Conservation (phyloP, 2,113 vertebrate genomes). For the Plectropomus leopardus region DNA sequence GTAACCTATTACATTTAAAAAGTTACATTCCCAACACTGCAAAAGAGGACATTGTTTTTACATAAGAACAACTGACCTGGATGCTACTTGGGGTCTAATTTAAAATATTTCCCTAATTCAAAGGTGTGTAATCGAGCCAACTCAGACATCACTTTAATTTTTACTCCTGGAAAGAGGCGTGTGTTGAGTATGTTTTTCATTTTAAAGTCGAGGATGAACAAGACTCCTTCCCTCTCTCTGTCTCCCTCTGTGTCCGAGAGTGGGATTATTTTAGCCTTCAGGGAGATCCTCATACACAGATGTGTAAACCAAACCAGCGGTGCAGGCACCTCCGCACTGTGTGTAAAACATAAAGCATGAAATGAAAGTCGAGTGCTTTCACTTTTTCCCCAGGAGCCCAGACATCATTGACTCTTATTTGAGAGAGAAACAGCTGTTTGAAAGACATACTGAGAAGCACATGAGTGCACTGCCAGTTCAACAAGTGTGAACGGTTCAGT, state of each 20-base stretch:
- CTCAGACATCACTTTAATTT: slow-evolving; percentile 5
- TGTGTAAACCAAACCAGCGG: background rate
- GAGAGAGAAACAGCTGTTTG: slow-evolving; percentile 21
- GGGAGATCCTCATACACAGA: slow-evolving; percentile 21
- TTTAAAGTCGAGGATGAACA: background rate
- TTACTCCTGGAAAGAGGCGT: background rate
- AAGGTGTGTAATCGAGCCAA: background rate
- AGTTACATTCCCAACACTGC: no score
- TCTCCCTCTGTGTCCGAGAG: slow-evolving; percentile 38
- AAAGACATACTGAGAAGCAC: slow-evolving; percentile 19
- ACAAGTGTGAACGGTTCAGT: slow-evolving; percentile 49
- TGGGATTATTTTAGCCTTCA: slow-evolving; percentile 26
- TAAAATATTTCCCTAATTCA: background rate
- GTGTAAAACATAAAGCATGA: background rate
- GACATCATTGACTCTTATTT: background rate
- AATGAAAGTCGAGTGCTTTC: background rate
- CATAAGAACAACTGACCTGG: background rate
- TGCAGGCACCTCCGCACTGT: background rate
- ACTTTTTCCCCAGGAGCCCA: background rate
- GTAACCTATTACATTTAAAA: no score
- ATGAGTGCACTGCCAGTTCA: slow-evolving; percentile 13
- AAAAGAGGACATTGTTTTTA: background rate
- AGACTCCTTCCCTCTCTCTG: slow-evolving; percentile 6
- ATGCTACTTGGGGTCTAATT: background rate
- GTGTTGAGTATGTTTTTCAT: slow-evolving; percentile 10